Evolutionary conservation across 2,888 invertebrate species (phyloP), one percentile per base, ranked within the genome.

Genomic region (Xiphydria camelus): DNA sequence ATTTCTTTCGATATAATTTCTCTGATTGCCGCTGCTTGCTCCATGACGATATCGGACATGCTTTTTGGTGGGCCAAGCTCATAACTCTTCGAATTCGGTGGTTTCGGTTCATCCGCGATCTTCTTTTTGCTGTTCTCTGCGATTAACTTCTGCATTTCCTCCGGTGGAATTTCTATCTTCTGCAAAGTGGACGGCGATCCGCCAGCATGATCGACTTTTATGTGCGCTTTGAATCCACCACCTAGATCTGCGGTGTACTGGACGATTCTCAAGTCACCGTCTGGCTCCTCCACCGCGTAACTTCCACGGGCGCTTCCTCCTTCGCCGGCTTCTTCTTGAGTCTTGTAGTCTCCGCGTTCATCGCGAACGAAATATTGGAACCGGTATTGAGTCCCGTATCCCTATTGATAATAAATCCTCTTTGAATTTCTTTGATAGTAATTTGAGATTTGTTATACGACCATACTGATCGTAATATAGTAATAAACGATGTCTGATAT

Each of bases 21-120:
- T 52, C 66, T 68, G 23, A 75, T 68, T 4, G 63, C 59, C 25
- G 73, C 73, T 5, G 75, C 69, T 61, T 73, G 73, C 45, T 67
- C 61, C 25, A 61, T 53, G n/a, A 69, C 62, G 26, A 73, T 44
- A 38, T 68, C 69, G n/a, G 64, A 55, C 17, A 68, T 57, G 10
- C 60, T 57, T 15, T 12, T 29, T 6, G 43, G 43, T 4, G 43
- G 43, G 1, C 43, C 43, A 1, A 44, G 9, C 17, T 31, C 23
- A 18, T 44, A 44, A 19, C 43, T 37, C 6, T 44, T 44, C 4
- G 43, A 44, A 5, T 38, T 37, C 4, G 31, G 20, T 4, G 10
- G 12, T 4, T 15, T 12, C 7, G 23, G 10, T 6, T 7, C 26
- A 20, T 18, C 33, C 12, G 12, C 20, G 4, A 7, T 20, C 12